Percentiles rank a stretch among this genome's conserved stretches.
phyloP scores from a whole-genome alignment of 2,888 invertebrate genomes.

The Ephialtes manifestator region DNA sequence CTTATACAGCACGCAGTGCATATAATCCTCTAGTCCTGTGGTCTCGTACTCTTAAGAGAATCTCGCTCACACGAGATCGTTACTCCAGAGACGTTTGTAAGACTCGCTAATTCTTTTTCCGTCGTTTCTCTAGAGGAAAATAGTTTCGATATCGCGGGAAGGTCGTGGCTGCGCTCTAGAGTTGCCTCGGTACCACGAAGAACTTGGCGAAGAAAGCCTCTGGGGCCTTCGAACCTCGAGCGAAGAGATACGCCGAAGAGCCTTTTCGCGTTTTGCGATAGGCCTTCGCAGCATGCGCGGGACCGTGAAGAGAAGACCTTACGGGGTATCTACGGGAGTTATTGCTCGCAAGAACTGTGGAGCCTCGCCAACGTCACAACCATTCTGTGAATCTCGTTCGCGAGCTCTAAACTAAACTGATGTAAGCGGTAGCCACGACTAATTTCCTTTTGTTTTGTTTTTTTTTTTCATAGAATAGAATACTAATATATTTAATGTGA shows the following conservation, averaged over 20 bases:
- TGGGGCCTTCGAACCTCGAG: conserved; percentile 70
- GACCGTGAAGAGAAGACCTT: conserved; percentile 58
- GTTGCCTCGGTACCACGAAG: conserved; percentile 63
- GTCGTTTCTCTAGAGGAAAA: conserved; percentile 60
- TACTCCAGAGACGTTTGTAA: conserved; percentile 22
- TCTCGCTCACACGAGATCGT: conserved; percentile 37
- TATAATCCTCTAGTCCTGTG: conserved; percentile 11
- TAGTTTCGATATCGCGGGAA: conserved; percentile 73
- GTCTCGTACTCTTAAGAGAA: neutral
- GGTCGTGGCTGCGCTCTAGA: conserved; percentile 62
- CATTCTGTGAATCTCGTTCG: conserved; percentile 28
- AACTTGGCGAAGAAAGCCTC: conserved; percentile 44
- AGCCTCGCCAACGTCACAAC: conserved; percentile 28
- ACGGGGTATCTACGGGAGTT: conserved; percentile 72
- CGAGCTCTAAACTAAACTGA: conserved; percentile 37
- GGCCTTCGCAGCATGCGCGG: conserved; percentile 72
- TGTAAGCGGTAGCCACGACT: neutral
- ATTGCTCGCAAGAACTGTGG: conserved; percentile 66
- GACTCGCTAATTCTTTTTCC: conserved; percentile 34
- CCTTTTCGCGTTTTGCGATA: conserved; percentile 85
- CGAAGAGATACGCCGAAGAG: conserved; percentile 83
- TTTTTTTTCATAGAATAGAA: neutral
- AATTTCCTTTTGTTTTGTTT: conserved; percentile 9
- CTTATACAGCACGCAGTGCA: neutral
- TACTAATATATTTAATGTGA: neutral